Percentiles rank a stretch among this genome's conserved stretches.
These are phyloP conservation scores for Icerya purchasi DNA, from an alignment of 2,888 invertebrate genomes.

Conservation along the genomic window DNA sequence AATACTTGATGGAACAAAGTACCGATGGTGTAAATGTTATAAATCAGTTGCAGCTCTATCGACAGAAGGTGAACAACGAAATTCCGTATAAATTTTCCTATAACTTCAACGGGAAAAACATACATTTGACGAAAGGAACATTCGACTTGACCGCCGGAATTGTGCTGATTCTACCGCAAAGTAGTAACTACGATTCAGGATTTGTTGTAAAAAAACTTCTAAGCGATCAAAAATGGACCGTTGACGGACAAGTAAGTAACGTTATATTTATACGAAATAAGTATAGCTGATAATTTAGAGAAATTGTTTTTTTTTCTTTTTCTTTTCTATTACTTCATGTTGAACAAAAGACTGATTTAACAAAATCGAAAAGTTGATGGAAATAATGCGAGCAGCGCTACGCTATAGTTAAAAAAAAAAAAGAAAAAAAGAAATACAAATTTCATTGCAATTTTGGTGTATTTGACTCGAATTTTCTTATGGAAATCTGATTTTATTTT, in stretches of 20 bases:
- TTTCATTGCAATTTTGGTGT: no score
- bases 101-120: neutral
- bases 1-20: neutral
- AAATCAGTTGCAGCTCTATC: neutral
- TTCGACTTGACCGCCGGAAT: neutral
- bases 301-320: no score
- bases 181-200: neutral
- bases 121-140: neutral
- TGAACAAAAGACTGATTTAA: no score
- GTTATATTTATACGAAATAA: no score
- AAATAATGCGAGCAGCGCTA: no score
- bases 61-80: neutral
- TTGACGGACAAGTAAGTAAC: neutral
- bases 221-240: neutral
- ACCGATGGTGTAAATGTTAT: neutral
- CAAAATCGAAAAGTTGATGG: no score
- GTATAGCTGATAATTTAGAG: no score
- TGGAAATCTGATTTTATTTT: no score
- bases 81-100: neutral
- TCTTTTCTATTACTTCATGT: no score
- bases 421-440: no score
- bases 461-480: no score
- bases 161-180: neutral
- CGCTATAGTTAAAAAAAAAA: no score
- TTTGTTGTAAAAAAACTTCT: neutral